Percentiles rank a stretch among this genome's conserved stretches.
Conservation (phyloP, 2,888 invertebrate species). For the Apamea epomidion region DNA sequence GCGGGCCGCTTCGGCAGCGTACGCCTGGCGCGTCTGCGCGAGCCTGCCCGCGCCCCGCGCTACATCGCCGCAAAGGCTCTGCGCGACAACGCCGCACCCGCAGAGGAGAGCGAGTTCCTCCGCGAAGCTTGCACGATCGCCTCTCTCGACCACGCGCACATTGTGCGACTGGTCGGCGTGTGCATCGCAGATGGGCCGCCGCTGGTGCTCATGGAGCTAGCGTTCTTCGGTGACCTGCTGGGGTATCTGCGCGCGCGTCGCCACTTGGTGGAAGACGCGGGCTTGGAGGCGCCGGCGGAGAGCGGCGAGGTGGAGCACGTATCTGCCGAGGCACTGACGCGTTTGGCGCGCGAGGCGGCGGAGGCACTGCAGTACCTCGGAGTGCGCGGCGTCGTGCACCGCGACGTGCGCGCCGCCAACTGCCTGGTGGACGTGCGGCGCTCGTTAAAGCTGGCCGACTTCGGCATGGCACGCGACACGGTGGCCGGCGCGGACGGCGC, state of each 20-base stretch:
- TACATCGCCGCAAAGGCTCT: slow-evolving; percentile 96
- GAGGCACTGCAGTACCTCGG: slow-evolving; percentile 89
- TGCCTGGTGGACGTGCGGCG: slow-evolving; percentile 94
- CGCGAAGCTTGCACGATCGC: slow-evolving; percentile 97
- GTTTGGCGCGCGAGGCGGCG: slow-evolving; percentile 64
- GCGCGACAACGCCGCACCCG: slow-evolving; percentile 93
- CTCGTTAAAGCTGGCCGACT: slow-evolving; percentile 95
- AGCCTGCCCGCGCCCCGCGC: slow-evolving; percentile 76
- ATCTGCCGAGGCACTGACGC: slow-evolving; percentile 75
- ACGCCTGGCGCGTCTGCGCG: slow-evolving; percentile 72
- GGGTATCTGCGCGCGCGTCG: slow-evolving; percentile 93
- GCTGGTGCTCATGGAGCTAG: slow-evolving; percentile 97
- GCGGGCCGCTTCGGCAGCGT: slow-evolving; percentile 80
- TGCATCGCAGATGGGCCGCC: slow-evolving; percentile 94
- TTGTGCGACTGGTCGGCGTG: slow-evolving; percentile 95
- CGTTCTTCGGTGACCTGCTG: slow-evolving; percentile 96
- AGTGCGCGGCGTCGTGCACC: slow-evolving; percentile 94
- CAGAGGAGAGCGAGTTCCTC: slow-evolving; percentile 93
- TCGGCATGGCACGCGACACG: slow-evolving; percentile 96
- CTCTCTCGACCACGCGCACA: slow-evolving; percentile 95
- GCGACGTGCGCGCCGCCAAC: slow-evolving; percentile 95
- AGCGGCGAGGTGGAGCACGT: slow-evolving; percentile 86
- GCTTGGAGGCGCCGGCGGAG: slow-evolving; percentile 87
- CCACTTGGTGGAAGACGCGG: slow-evolving; percentile 92
- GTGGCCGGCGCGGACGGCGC: slow-evolving; percentile 92